Base-by-base conservation (phyloP, 2,113 vertebrate genomes). In the Actinemys pallida region DNA sequence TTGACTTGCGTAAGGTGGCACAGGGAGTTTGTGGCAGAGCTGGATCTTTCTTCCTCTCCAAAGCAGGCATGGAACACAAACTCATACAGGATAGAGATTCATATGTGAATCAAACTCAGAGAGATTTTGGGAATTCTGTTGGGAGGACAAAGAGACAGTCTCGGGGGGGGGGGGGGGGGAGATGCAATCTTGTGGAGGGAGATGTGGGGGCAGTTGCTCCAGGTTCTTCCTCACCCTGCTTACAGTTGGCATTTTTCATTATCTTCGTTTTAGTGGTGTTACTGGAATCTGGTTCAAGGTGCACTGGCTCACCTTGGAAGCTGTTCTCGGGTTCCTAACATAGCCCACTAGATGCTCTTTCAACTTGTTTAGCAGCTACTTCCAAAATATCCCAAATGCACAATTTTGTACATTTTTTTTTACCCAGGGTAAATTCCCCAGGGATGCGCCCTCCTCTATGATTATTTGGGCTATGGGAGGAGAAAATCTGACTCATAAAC, bases 241-340 rank as follows among this genome's bases (percentile, higher is more conserved):
- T 95, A 97, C 96, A 88, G 65, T 59, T 94, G 65, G 92, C 87
- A 59, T 3, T 93, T 45, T 96, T 49, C 87, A 93, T 88, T 97
- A 95, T 97, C 95, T 97, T 95, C 6, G 0, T 75, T 95, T 94
- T 96, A 94, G 97, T 96, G 94, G 2, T 83, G 11, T 95, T 81
- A 35, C 50, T 92, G 83, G 50, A 95, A 92, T 84, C 65, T n/a
- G 62, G 35, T n/a, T n/a, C 65, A 20, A 20, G 35, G 31, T 39
- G 35, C 65, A 52, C 90, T 96, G 96, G 96, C 92, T 93, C 86
- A 85, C 81, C 84, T 88, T 90, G 80, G 56, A 76, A 92, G 81
- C 87, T 84, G 17, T 83, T 89, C 92, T 89, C 72, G 57, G 87
- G 85, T 45, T 76, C 72, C 72, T 76, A 76, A 42, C 24, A 25